Evolutionary conservation across 2,113 vertebrate species (phyloP), one percentile per base, ranked within the genome.

Genomic region (Myocastor coypus): DNA sequence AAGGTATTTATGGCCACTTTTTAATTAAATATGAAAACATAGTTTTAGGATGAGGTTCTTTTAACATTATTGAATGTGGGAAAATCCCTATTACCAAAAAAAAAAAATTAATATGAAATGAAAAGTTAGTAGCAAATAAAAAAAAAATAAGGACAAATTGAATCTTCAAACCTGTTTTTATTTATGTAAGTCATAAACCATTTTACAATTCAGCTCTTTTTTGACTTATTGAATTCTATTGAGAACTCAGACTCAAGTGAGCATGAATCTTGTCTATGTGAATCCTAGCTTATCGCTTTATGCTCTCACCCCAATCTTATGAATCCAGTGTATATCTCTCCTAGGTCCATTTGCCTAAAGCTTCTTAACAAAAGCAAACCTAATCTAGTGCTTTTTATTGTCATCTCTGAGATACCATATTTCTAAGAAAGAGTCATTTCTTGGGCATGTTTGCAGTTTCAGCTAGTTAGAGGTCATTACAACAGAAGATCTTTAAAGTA

Each of bases 21-120:
- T 89, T 89, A 32, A 83, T 71, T 90, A 90, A n/a, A 81, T 90
- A 61, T 55, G 57, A 26, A 94, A 92, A 80, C 34, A 32, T 24
- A 46, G 28, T 73, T 94, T 87, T 66, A 78, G 80, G 37, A 57
- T 66, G 46, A 94, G 26, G 78, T 40, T 80, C 10, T 37, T 92
- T 42, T 37, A 71, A 46, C 24, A 71, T 94, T 87, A 87, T 92
- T 59, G 46, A 78, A 66, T 37, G 42, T 28, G 95, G 52, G 78
- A 52, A 95, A 92, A 82, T 78, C 26, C 19, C 20, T 59, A 20
- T 16, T 59, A 89, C 40, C 12, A 69, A 89, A 92, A 85, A 89
- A 92, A 85, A n/a, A 13, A 88, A 57, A 69, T 69, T 63, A 75
- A 57, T 26, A 46, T 64, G 13, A 84, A 83, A 7, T 87, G 7